A percentile compares a stretch with the other conserved stretches of the same genome.
phyloP scores from a whole-genome alignment of 1,140 invertebrate genomes.

The Diprion similis region DNA sequence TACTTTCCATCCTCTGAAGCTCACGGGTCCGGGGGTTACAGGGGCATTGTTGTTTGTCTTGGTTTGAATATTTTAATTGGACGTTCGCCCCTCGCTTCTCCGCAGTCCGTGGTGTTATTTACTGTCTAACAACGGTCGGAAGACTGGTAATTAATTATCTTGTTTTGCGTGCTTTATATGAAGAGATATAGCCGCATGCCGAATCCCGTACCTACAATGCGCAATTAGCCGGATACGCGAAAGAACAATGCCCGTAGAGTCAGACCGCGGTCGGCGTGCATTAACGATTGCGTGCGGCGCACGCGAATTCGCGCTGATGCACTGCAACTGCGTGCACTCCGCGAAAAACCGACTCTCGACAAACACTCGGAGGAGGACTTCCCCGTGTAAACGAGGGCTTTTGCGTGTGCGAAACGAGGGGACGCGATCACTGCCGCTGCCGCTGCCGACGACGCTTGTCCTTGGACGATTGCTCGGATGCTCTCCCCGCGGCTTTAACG shows the following conservation, averaged over 20 bases:
- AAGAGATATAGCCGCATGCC: slow-evolving; percentile 52
- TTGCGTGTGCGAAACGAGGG: background rate
- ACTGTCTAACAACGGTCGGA: slow-evolving; percentile 59
- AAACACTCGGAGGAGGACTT: background rate
- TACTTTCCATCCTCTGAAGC: background rate
- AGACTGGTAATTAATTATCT: slow-evolving; percentile 62
- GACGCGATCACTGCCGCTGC: background rate
- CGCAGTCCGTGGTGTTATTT: slow-evolving; percentile 49
- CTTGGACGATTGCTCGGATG: slow-evolving; percentile 4
- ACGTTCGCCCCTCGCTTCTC: slow-evolving; percentile 34
- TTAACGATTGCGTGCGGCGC: slow-evolving; percentile 39
- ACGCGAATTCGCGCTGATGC: slow-evolving; percentile 11
- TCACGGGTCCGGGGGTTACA: slow-evolving; percentile 30
- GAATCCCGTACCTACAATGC: slow-evolving; percentile 53
- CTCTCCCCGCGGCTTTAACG: background rate
- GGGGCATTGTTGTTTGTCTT: slow-evolving; percentile 61
- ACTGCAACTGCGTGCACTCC: slow-evolving; percentile 29
- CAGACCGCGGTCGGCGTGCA: slow-evolving; percentile 36
- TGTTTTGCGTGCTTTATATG: slow-evolving; percentile 61
- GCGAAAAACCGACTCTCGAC: background rate
- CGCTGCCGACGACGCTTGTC: background rate
- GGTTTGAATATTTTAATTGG: slow-evolving; percentile 62
- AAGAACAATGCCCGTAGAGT: slow-evolving; percentile 50
- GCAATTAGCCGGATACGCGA: slow-evolving; percentile 53
- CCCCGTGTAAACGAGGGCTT: background rate